Base-by-base conservation (phyloP, 2,797 vertebrate species). In the Trematomus bernacchii region DNA sequence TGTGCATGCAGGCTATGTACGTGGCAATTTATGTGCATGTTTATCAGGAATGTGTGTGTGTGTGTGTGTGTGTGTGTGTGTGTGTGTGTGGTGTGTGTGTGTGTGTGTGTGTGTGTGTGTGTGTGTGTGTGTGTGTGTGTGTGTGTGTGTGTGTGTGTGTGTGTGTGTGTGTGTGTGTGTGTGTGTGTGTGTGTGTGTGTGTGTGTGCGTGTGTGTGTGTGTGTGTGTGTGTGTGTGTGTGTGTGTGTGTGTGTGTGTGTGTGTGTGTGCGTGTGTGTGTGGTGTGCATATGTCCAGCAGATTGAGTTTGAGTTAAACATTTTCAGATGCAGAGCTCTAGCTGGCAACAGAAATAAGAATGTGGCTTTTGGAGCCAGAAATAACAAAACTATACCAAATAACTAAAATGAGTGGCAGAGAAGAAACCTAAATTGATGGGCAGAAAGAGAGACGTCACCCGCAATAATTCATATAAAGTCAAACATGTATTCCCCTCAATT, bases 271-370 rank as follows among this genome's bases (percentile, higher is more conserved):
- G 30, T 30, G 30, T 30, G 30, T 30, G 30, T 30, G 30, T 30
- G 30, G n/a, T 30, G 30, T 30, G 71, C 79, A 77, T 71, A 77
- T 87, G 89, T 84, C 77, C 81, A 67, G 74, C 89, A 91, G 87
- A 87, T 71, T 85, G 77, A 84, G 76, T 84, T 81, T 61, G 80
- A 75, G 80, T 84, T 87, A 87, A 89, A 77, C 70, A 83, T 82
- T 85, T 85, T 91, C 85, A 87, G 82, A 89, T 87, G 81, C 73
- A 50, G n/a, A 12, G 18, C 75, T 75, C 57, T 58, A 55, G 43
- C 84, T 90, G 83, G 87, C 72, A 76, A 71, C 60, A 76, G 71
- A 84, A 84, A 76, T 51, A 57, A 79, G 58, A 76, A 82, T 12
- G 42, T 64, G 71, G 71, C 43, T 67, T 85, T 81, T 55, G 69